Conservation (phyloP, 2,888 invertebrate genomes). For the Eucriotettix oculatus region DNA sequence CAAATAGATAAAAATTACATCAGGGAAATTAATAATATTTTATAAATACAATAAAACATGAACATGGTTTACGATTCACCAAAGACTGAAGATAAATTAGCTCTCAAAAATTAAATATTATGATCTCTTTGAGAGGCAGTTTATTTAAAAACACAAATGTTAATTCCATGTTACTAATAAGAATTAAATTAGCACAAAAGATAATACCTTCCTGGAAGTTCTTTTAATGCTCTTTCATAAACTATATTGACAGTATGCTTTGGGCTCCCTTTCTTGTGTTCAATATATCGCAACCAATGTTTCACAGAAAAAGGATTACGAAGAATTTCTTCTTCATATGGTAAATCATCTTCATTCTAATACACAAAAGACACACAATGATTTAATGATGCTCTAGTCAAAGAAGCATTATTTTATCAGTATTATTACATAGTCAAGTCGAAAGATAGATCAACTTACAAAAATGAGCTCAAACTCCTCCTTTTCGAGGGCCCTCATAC, state of each 20-base stretch:
- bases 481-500: constrained; percentile 2
- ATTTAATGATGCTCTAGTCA: background rate
- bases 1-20: constrained; percentile 10
- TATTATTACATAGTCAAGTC: background rate
- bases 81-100: too few species aligned
- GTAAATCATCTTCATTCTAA: constrained; percentile 83
- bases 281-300: constrained; percentile 95
- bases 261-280: constrained; percentile 77
- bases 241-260: constrained; percentile 75
- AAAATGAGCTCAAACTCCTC: constrained; percentile 3
- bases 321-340: constrained; percentile 96
- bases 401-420: background rate
- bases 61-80: too few species aligned
- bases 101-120: too few species aligned
- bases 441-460: background rate
- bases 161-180: background rate
- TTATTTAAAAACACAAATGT: too few species aligned
- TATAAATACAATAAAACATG: too few species aligned
- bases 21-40: too few species aligned
- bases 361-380: background rate
- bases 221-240: constrained; percentile 90
- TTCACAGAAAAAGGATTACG: constrained; percentile 95
- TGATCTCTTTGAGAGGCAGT: too few species aligned
- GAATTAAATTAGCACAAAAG: background rate
- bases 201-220: constrained; percentile 77